Evolutionary conservation across 1,140 invertebrate species (phyloP).

Genomic region (Leptinotarsa undecemlineata): DNA sequence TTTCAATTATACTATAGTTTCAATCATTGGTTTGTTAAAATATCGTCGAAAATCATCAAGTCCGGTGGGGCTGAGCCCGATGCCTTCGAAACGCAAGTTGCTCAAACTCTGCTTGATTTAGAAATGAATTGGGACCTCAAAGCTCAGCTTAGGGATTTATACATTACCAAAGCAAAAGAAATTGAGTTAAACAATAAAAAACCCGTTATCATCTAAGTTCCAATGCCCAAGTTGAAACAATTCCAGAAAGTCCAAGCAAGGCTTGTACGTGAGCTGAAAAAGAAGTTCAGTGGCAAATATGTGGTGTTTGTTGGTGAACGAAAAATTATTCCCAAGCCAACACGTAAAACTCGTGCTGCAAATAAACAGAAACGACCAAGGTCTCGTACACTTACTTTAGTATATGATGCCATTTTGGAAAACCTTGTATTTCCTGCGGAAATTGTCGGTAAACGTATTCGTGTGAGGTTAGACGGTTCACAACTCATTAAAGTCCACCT

Average conservation of each 20-base stretch:
- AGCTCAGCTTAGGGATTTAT: slow-evolving; percentile 90
- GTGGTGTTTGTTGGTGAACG: slow-evolving; percentile 98
- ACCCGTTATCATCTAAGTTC: slow-evolving; percentile 97
- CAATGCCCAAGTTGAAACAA: slow-evolving; percentile 93
- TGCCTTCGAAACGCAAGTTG: slow-evolving; percentile 88
- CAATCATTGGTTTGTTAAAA: slow-evolving; percentile 48
- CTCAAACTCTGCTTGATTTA: slow-evolving; percentile 92
- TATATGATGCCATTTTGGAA: no score
- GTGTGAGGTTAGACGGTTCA: slow-evolving; percentile 93
- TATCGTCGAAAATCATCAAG: slow-evolving; percentile 90
- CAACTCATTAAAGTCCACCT: slow-evolving; percentile 97
- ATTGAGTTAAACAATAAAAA: slow-evolving; percentile 92
- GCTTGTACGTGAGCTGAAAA: slow-evolving; percentile 96
- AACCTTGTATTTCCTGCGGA: slow-evolving; percentile 59
- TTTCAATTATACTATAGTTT: no score
- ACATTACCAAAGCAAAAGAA: slow-evolving; percentile 96
- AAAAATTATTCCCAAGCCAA: slow-evolving; percentile 97
- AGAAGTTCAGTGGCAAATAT: slow-evolving; percentile 99
- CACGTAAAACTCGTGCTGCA: slow-evolving; percentile 84
- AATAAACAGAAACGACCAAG: no score
- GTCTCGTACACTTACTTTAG: no score
- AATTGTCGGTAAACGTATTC: slow-evolving; percentile 97
- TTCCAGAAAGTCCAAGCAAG: slow-evolving; percentile 98
- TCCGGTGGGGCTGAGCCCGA: slow-evolving; percentile 86
- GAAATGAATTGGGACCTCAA: slow-evolving; percentile 97